A percentile compares a stretch with the other conserved stretches of the same genome.
phyloP scores from a whole-genome alignment of 2,797 vertebrate species.

The Octomys mimax region DNA sequence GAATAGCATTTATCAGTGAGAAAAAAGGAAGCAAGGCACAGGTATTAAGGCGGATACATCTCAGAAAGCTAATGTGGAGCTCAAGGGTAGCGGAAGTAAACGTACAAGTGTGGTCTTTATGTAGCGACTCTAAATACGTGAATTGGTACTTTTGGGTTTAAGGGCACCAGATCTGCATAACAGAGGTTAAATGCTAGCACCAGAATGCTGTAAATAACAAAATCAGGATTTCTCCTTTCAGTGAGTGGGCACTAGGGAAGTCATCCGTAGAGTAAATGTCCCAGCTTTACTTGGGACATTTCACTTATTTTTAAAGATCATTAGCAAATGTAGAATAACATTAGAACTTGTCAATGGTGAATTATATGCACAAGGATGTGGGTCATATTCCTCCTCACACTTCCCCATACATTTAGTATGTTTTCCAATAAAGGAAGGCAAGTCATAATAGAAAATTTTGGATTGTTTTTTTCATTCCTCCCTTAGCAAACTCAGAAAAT shows the following conservation, averaged over 20 bases:
- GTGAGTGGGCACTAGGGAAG: not conserved
- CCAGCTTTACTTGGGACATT: fast-evolving
- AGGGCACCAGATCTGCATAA: not conserved
- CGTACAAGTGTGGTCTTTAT: not conserved
- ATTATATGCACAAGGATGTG: not conserved
- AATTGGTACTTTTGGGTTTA: not conserved
- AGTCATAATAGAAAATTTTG: not conserved
- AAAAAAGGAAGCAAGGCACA: not conserved
- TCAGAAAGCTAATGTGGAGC: not conserved
- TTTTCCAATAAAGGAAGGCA: conserved; percentile 40
- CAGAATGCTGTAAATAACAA: not conserved
- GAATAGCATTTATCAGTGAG: not conserved
- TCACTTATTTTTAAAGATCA: not conserved
- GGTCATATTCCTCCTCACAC: not conserved
- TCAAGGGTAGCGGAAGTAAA: not conserved
- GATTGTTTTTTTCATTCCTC: not conserved
- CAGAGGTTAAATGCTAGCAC: not conserved
- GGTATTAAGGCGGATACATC: not conserved
- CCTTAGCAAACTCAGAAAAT: conserved; percentile 48
- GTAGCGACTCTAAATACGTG: not conserved
- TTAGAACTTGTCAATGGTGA: not conserved
- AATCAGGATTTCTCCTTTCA: not conserved
- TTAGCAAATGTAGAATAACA: not conserved
- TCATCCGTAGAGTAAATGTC: not conserved
- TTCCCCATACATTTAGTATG: not conserved